Evolutionary conservation across 2,797 vertebrate genomes (phyloP).

Genomic region (Huso huso): DNA sequence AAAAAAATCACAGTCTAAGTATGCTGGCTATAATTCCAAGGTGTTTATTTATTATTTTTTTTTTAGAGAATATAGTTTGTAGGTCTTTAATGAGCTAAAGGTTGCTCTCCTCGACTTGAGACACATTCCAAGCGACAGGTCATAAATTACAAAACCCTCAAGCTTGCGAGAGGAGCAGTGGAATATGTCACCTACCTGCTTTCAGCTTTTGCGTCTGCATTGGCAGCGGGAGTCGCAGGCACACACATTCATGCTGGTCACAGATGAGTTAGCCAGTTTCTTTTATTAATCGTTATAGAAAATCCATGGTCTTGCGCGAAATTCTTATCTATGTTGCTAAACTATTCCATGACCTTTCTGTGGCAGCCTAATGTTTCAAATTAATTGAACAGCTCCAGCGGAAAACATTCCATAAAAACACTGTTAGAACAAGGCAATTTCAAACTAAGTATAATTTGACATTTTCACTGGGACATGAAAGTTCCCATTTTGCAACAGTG

Average conservation of each 20-base stretch:
- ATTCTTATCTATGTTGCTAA: conserved; percentile 7
- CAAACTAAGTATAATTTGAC: too few species aligned
- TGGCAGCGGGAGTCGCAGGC: neutral
- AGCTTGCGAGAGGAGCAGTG: conserved; percentile 6
- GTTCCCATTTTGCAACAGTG: too few species aligned
- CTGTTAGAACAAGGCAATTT: too few species aligned
- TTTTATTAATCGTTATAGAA: conserved; percentile 2
- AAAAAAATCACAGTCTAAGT: conserved; percentile 1
- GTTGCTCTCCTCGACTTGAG: neutral
- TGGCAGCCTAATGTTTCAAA: conserved; percentile 21
- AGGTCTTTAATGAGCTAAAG: neutral
- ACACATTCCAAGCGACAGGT: conserved; percentile 5
- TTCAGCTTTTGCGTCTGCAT: neutral
- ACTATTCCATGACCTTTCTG: conserved; percentile 14
- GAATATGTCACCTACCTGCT: neutral
- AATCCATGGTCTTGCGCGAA: conserved; percentile 4
- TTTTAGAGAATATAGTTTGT: conserved; percentile 10
- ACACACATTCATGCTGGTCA: neutral
- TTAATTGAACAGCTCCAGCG: neutral
- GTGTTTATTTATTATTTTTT: conserved; percentile 23
- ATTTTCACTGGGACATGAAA: too few species aligned
- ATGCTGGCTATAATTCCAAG: conserved; percentile 9
- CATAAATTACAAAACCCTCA: conserved; percentile 23
- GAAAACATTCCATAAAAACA: too few species aligned
- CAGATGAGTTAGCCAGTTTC: neutral